These are phyloP conservation scores for Calameuta pallipes DNA, from an alignment of 2,888 invertebrate genomes.

Conservation along the genomic window DNA sequence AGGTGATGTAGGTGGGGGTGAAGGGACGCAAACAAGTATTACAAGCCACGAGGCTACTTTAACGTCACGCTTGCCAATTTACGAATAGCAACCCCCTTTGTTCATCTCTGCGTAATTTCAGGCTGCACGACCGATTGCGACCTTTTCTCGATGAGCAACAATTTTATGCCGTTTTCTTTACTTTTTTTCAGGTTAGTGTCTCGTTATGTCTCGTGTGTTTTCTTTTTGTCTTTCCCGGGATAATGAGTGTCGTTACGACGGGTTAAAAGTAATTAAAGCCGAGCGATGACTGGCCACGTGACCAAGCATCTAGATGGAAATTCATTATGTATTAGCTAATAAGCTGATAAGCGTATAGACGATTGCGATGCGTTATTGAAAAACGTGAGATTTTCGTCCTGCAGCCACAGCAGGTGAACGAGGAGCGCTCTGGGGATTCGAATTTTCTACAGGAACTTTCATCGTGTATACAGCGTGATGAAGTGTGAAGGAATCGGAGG, in stretches of 20 bases:
- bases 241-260: background rate
- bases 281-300: background rate
- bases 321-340: background rate
- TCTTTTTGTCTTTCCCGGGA: background rate
- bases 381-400: background rate
- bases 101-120: background rate
- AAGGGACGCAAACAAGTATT: background rate
- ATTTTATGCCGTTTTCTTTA: background rate
- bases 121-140: background rate
- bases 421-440: background rate
- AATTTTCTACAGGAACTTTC: background rate
- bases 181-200: background rate
- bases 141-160: background rate
- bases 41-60: background rate
- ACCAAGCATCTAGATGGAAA: background rate
- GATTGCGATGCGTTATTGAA: background rate
- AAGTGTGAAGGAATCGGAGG: background rate
- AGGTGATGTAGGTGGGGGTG: background rate
- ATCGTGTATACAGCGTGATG: background rate
- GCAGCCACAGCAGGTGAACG: background rate
- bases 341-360: background rate
- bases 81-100: background rate
- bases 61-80: background rate
- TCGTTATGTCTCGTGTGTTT: background rate
- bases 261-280: background rate